Base-by-base conservation (phyloP, 2,888 invertebrate genomes). In the Aleiodes leptofemur region DNA sequence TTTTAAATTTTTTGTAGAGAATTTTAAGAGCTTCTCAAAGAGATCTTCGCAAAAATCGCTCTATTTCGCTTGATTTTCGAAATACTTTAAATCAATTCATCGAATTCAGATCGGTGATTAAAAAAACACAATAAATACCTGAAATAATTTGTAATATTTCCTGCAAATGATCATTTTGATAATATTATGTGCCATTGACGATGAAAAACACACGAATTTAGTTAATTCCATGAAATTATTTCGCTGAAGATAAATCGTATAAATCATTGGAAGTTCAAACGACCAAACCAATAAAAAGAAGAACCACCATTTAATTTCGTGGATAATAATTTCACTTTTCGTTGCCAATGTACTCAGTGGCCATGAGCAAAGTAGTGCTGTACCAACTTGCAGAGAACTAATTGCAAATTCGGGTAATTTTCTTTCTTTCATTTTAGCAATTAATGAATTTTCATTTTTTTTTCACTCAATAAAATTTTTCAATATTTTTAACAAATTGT, bases 111-210 rank as follows among this genome's bases (percentile, higher is more conserved):
- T 53, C 4, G 13, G 4, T 53, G 0, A 53, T 14, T 3, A 53
- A 53, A 0, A 14, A 55, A 7, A 8, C 5, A 9, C 14, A 14
- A 55, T 8, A 9, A 16, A n/a, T 31, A 51, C 77, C 77, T 76
- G 71, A 9, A 64, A 73, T 61, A 61, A 55, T 13, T 61, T 9
- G 6, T 56, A 59, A 43, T 74, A 31, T 14, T 59, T 2, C 50
- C 61, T 73, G 23, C 61, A 76, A 6, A 78, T 57, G 3, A 76
- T 55, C 77, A 78, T 78, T 13, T 78, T 78, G 43, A 64, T 64
- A 0, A 48, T 64, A 9, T 3, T n/a, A 14, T 64, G 64, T 9
- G 64, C 43, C 2, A 64, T 9, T 14, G 64, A 43, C 11, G 64
- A 8, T 1, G 43, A 8, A 13, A 64, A 64, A 23, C 64, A 64